phyloP scores from a whole-genome alignment of 2,888 invertebrate genomes.

The Amphiduros pacificus region DNA sequence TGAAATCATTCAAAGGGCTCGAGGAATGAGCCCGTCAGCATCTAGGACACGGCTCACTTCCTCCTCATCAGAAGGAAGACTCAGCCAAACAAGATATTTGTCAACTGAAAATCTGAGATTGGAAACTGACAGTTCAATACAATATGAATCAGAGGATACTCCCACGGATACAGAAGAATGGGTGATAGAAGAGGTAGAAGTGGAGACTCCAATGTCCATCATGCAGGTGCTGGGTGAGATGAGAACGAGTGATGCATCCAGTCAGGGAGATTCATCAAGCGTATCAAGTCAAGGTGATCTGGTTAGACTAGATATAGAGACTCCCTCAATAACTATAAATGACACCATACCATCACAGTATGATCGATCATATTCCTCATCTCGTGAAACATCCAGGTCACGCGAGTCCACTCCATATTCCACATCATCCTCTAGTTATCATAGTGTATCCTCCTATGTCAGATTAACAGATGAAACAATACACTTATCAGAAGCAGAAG shows the following conservation, averaged over 20 bases:
- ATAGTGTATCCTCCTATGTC: neutral
- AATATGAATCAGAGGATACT: constrained; percentile 14
- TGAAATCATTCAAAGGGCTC: no score
- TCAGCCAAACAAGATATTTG: no score
- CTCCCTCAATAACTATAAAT: no score
- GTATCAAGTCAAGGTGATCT: neutral
- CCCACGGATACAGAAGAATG: constrained; percentile 23
- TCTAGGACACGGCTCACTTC: neutral
- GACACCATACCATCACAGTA: no score
- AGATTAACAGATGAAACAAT: neutral
- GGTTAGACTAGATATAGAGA: neutral
- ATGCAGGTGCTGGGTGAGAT: constrained; percentile 8
- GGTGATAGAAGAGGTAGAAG: constrained; percentile 23
- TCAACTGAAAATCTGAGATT: no score
- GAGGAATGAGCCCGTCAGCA: no score
- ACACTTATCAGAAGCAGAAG: constrained; percentile 8
- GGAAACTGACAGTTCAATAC: no score
- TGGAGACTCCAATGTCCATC: constrained; percentile 17
- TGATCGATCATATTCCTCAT: no score
- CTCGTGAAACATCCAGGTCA: no score
- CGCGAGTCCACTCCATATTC: neutral
- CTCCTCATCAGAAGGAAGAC: neutral
- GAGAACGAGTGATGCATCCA: neutral
- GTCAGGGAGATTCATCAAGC: neutral
- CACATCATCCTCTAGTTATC: neutral